Conservation (phyloP, 2,113 vertebrate species). For the Micronisus gabar region DNA sequence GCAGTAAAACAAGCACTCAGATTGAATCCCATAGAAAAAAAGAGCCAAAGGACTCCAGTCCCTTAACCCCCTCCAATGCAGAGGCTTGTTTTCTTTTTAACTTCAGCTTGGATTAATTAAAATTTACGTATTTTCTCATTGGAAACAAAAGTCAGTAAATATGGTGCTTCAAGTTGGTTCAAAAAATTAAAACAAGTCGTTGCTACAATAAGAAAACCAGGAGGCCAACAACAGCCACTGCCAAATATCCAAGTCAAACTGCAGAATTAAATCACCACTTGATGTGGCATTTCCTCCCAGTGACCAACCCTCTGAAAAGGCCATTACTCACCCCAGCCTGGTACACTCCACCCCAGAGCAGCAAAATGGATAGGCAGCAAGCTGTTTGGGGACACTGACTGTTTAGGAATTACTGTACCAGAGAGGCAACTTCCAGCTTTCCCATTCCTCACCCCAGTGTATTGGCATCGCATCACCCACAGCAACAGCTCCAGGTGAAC, state of each 20-base stretch:
- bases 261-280: neutral
- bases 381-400: rapidly evolving
- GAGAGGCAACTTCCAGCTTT: neutral
- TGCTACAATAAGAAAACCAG: neutral
- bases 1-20: neutral
- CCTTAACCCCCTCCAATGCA: neutral
- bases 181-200: neutral
- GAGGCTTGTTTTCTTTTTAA: neutral
- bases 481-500: neutral
- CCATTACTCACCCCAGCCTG: neutral
- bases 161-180: neutral
- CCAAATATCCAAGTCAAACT: neutral
- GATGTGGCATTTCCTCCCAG: neutral
- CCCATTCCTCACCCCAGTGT: neutral
- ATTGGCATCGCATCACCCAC: rapidly evolving
- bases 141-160: neutral
- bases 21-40: neutral
- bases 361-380: neutral
- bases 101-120: neutral
- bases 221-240: neutral
- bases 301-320: neutral
- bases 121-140: neutral
- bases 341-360: neutral
- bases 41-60: neutral
- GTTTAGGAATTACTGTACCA: neutral